Conservation (phyloP, 2,888 invertebrate genomes). For the Sphinx pinastri region DNA sequence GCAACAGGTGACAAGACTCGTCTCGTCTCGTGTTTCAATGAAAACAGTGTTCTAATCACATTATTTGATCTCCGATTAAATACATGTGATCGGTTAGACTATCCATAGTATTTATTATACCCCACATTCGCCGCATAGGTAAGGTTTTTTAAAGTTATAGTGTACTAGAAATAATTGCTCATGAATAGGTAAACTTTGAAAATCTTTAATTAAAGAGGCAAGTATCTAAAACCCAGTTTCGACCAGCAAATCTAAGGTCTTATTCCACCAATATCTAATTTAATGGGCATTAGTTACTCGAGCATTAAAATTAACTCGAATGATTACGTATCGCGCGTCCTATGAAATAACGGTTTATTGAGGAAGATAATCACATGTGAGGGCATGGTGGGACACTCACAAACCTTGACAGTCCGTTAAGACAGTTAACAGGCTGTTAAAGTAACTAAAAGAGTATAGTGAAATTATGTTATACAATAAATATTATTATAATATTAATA, state of each 20-base stretch:
- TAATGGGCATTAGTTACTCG: too few species aligned
- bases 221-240: not conserved
- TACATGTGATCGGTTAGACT: not conserved
- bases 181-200: too few species aligned
- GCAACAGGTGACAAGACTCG: conserved; percentile 60
- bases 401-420: too few species aligned
- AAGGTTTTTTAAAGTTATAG: conserved; percentile 2
- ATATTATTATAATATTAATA: too few species aligned
- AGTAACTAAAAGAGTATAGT: too few species aligned
- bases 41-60: conserved; percentile 14
- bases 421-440: too few species aligned
- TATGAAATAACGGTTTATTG: too few species aligned
- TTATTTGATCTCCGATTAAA: conserved; percentile 10
- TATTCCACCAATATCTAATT: not conserved
- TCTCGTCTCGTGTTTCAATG: conserved; percentile 32
- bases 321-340: too few species aligned
- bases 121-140: not conserved
- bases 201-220: not conserved
- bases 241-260: not conserved
- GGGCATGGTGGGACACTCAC: too few species aligned
- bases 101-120: not conserved
- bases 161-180: not conserved
- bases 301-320: too few species aligned
- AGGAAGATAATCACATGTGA: too few species aligned
- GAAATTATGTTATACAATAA: too few species aligned